phyloP scores from a whole-genome alignment of 1,140 invertebrate species.

The Pseudachorutes palmiensis region DNA sequence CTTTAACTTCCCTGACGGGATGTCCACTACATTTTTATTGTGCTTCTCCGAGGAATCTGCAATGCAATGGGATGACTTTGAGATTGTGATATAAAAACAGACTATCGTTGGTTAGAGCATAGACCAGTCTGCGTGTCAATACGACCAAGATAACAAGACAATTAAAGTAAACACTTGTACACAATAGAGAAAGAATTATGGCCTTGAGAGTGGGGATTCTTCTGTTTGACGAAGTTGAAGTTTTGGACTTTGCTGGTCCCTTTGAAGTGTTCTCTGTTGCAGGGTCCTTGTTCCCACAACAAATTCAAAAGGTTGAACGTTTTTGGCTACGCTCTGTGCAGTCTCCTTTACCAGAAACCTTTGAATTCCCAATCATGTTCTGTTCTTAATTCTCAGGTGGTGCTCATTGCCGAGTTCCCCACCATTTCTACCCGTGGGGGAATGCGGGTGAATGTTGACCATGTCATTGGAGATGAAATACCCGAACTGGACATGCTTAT shows the following conservation, averaged over 20 bases:
- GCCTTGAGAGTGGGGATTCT: conserved; percentile 19
- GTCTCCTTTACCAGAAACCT: not conserved
- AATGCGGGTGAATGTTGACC: not conserved
- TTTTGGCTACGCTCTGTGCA: not conserved
- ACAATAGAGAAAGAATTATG: no score
- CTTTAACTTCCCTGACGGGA: no score
- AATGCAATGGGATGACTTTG: no score
- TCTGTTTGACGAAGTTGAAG: conserved; percentile 16
- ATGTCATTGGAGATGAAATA: conserved; percentile 12
- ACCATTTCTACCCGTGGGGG: conserved; percentile 13
- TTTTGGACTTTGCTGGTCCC: conserved; percentile 19
- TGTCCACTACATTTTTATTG: no score
- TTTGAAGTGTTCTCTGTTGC: conserved; percentile 20
- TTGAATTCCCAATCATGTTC: not conserved
- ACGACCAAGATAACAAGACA: no score
- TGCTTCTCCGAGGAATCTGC: no score
- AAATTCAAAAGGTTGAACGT: conserved; percentile 1
- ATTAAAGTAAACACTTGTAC: no score
- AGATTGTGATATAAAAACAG: no score
- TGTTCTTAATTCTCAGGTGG: conserved; percentile 6
- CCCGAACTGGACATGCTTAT: conserved; percentile 17
- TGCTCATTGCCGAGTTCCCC: conserved; percentile 5
- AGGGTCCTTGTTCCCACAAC: not conserved
- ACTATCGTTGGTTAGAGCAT: no score
- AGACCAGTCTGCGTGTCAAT: no score